These are phyloP conservation scores for Epinephelus malabaricus DNA, from an alignment of 2,797 vertebrate genomes.

Conservation along the genomic window DNA sequence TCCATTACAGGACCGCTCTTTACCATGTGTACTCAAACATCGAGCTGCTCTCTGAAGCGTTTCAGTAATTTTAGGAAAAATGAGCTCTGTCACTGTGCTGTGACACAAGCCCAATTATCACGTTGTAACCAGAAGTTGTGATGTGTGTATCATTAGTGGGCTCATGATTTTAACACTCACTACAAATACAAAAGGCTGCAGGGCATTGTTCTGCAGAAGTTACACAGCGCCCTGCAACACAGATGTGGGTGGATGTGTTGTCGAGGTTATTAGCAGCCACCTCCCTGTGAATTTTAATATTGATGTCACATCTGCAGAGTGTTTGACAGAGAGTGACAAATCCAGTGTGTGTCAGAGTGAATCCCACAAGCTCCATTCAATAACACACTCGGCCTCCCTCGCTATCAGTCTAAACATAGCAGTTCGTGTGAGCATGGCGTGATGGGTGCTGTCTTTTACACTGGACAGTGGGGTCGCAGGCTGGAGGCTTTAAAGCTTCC, in stretches of 20 bases:
- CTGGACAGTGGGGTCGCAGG: constrained; percentile 23
- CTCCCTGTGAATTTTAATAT: constrained; percentile 1
- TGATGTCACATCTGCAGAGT: constrained; percentile 25
- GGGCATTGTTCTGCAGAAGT: constrained; percentile 1
- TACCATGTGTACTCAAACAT: constrained; percentile 17
- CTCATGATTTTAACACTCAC: constrained; percentile 14
- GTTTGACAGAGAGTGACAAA: constrained; percentile 50
- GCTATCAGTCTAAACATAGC: constrained; percentile 68
- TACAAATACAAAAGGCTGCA: neutral
- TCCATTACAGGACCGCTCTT: constrained; percentile 32
- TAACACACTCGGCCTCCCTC: constrained; percentile 37
- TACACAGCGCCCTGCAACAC: neutral
- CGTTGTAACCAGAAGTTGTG: neutral
- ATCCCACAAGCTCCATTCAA: constrained; percentile 52
- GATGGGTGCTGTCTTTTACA: constrained; percentile 25
- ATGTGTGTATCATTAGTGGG: constrained; percentile 13
- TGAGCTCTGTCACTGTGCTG: constrained; percentile 10
- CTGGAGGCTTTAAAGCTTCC: constrained; percentile 19
- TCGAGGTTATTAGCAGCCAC: constrained; percentile 14
- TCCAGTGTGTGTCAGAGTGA: constrained; percentile 49
- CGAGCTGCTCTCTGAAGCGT: constrained; percentile 28
- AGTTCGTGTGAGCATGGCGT: constrained; percentile 11
- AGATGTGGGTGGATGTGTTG: constrained; percentile 3
- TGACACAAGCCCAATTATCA: constrained; percentile 44
- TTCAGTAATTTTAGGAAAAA: constrained; percentile 22